Percentiles rank a stretch among this genome's conserved stretches.
These are phyloP conservation scores for Menura novaehollandiae DNA, from an alignment of 2,113 vertebrate genomes.

Conservation along the genomic window DNA sequence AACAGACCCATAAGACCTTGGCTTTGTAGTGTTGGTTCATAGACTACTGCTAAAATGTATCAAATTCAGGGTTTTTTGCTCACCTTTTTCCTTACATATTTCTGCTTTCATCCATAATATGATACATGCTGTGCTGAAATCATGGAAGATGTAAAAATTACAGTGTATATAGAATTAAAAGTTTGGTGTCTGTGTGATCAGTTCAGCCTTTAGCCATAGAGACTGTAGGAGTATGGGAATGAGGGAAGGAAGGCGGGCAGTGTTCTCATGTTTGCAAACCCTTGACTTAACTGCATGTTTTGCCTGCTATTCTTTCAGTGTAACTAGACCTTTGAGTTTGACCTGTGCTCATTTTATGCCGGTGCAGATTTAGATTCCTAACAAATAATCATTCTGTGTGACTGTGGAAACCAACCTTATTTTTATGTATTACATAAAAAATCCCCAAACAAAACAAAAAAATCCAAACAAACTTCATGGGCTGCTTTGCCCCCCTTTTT, in stretches of 20 bases:
- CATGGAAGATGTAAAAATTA: neutral
- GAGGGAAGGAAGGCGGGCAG: neutral
- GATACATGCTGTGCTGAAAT: neutral
- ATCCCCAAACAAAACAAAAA: neutral
- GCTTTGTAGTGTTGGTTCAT: neutral
- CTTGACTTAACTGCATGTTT: neutral
- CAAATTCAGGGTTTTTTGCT: neutral
- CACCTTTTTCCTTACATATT: neutral
- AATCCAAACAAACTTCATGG: neutral
- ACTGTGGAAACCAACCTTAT: neutral
- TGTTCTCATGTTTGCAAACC: neutral
- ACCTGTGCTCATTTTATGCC: neutral
- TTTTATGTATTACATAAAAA: neutral
- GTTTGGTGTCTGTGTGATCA: neutral
- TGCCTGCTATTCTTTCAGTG: neutral
- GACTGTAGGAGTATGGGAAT: neutral
- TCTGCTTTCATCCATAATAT: neutral
- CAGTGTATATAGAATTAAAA: neutral
- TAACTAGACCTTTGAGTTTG: neutral
- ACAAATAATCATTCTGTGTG: neutral
- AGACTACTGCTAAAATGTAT: neutral
- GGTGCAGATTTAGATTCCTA: neutral
- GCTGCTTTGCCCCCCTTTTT: neutral
- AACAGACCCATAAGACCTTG: neutral
- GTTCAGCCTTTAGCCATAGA: neutral